Evolutionary conservation across 2,888 invertebrate species (phyloP).

Genomic region (Baccha elongata): DNA sequence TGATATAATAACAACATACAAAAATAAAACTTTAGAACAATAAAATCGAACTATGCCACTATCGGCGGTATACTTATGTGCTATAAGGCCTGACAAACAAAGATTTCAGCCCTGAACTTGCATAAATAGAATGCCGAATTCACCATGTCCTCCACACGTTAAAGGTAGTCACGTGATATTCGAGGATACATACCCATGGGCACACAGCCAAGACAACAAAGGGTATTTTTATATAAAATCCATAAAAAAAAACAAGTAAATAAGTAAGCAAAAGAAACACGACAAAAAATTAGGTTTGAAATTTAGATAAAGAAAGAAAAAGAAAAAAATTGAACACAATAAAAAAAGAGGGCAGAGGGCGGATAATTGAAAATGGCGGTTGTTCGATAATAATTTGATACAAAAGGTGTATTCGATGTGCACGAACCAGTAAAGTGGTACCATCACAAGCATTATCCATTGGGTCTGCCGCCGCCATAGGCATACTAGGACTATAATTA

Average conservation of each 20-base stretch:
- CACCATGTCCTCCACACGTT: slow-evolving; percentile 19
- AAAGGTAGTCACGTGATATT: slow-evolving; percentile 4
- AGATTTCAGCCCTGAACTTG: slow-evolving; percentile 9
- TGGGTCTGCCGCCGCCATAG: slow-evolving; percentile 19
- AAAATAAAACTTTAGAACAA: no score
- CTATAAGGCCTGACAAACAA: no score
- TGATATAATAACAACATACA: no score
- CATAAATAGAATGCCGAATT: slow-evolving; percentile 19
- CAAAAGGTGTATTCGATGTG: slow-evolving; percentile 21
- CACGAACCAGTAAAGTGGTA: slow-evolving; percentile 43
- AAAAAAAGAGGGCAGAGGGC: slow-evolving; percentile 53
- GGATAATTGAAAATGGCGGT: slow-evolving; percentile 76
- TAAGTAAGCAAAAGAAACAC: background rate
- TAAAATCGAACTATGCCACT: no score
- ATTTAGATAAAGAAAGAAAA: no score
- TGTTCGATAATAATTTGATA: slow-evolving; percentile 71
- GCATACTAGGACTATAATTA: slow-evolving; percentile 53
- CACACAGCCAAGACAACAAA: slow-evolving; percentile 61
- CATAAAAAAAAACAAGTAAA: slow-evolving; percentile 1
- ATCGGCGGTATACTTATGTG: no score
- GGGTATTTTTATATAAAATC: slow-evolving; percentile 4
- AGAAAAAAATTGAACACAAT: slow-evolving; percentile 40
- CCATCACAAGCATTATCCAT: background rate
- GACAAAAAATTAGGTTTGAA: no score
- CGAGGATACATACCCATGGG: slow-evolving; percentile 19